Conservation (phyloP, 2,888 invertebrate species). For the Netelia inedita region DNA sequence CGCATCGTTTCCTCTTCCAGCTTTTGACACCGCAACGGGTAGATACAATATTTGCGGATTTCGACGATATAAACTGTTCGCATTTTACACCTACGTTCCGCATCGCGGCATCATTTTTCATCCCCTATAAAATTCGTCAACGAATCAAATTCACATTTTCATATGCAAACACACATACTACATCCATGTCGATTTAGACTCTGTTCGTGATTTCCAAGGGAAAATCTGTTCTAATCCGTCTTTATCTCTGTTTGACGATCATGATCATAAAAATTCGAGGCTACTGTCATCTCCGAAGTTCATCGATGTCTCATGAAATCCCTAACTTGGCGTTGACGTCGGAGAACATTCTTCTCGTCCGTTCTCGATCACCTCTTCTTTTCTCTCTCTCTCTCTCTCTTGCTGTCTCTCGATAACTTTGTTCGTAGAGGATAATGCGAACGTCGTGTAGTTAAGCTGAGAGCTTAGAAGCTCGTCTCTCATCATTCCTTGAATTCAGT, state of each 20-base stretch:
- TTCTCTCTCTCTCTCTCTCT: neutral
- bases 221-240: neutral
- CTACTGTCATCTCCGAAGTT: neutral
- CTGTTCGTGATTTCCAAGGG: neutral
- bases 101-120: neutral
- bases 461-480: slow-evolving; percentile 54
- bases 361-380: slow-evolving; percentile 7
- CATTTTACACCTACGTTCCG: neutral
- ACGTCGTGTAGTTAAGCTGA: slow-evolving; percentile 27
- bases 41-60: slow-evolving; percentile 15
- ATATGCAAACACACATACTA: neutral
- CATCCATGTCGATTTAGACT: neutral
- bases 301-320: slow-evolving; percentile 6
- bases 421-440: slow-evolving; percentile 20
- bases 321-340: slow-evolving; percentile 32
- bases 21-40: slow-evolving; percentile 2
- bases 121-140: neutral
- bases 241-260: neutral
- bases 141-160: neutral
- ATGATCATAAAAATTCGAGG: neutral
- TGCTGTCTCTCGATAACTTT: neutral
- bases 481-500: slow-evolving; percentile 51
- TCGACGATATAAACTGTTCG: neutral
- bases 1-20: neutral
- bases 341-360: slow-evolving; percentile 19